Evolutionary conservation across 2,797 vertebrate genomes (phyloP).

Genomic region (Pipistrellus nathusii): DNA sequence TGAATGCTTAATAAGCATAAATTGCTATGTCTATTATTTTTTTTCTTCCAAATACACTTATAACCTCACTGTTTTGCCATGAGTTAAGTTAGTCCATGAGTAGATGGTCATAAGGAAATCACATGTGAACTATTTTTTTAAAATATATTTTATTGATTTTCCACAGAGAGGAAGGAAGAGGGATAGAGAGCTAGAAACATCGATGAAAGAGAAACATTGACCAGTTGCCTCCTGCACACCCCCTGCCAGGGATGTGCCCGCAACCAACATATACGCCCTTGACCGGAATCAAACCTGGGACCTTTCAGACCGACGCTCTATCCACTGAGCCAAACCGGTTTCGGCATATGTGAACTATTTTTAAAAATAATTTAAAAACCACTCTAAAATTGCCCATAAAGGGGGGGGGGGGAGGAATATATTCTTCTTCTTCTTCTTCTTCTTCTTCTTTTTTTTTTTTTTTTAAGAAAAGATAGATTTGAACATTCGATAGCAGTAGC

Average conservation of each 20-base stretch:
- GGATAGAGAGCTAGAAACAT: too few relatives aligned
- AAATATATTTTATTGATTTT: too few relatives aligned
- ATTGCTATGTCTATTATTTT: not conserved
- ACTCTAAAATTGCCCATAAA: conserved; percentile 33
- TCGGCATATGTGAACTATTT: not conserved
- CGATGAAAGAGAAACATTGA: too few relatives aligned
- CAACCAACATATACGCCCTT: too few relatives aligned
- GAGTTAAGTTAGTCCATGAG: not conserved
- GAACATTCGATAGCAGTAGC: conserved; percentile 28
- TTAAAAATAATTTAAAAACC: conserved; percentile 30
- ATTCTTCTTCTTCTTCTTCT: not conserved
- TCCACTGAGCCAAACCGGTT: too few relatives aligned
- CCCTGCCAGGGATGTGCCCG: too few relatives aligned
- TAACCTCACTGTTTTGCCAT: not conserved
- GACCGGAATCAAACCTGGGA: too few relatives aligned
- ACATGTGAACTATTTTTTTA: not conserved
- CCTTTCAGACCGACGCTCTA: too few relatives aligned
- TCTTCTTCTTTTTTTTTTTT: not conserved
- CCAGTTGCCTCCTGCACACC: too few relatives aligned
- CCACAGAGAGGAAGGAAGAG: too few relatives aligned
- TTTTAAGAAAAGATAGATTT: conserved; percentile 34
- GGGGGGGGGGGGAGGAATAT: not conserved
- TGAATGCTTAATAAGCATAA: not conserved
- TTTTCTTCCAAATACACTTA: not conserved
- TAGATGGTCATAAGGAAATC: not conserved